Conservation (phyloP, 2,113 vertebrate genomes). For the Lethenteron reissneri region DNA sequence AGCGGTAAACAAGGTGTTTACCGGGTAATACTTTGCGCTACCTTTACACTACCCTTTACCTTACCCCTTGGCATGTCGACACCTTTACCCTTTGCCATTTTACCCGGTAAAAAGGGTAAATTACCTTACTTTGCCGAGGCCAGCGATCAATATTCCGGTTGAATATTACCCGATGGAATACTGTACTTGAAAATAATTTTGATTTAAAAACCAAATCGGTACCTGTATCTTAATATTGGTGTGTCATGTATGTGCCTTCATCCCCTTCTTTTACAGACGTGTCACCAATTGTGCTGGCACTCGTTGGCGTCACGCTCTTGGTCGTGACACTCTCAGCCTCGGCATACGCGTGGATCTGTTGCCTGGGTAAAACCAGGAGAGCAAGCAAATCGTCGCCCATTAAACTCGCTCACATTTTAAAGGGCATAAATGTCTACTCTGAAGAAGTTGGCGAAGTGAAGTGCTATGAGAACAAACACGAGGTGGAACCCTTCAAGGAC, state of each 20-base stretch:
- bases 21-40: too few species aligned
- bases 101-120: too few species aligned
- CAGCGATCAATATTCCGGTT: too few species aligned
- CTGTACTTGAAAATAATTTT: too few species aligned
- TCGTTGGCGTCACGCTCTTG: conserved; percentile 64
- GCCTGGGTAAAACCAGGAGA: conserved; percentile 53
- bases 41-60: too few species aligned
- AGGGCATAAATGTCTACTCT: conserved; percentile 91
- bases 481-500: not conserved
- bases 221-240: too few species aligned
- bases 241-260: not conserved
- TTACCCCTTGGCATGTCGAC: too few species aligned
- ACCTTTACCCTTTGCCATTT: too few species aligned
- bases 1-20: too few species aligned
- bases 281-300: conserved; percentile 69
- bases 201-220: too few species aligned
- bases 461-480: not conserved
- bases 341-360: conserved; percentile 77
- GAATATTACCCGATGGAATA: too few species aligned
- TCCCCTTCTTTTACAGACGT: conserved; percentile 32
- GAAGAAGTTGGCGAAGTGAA: conserved; percentile 20
- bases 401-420: conserved; percentile 95
- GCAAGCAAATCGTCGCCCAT: conserved; percentile 48
- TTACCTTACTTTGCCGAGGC: too few species aligned
- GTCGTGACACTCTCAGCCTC: conserved; percentile 52